A percentile compares a stretch with the other conserved stretches of the same genome.
phyloP scores from a whole-genome alignment of 1,140 invertebrate genomes.

The Danaus melanippus region DNA sequence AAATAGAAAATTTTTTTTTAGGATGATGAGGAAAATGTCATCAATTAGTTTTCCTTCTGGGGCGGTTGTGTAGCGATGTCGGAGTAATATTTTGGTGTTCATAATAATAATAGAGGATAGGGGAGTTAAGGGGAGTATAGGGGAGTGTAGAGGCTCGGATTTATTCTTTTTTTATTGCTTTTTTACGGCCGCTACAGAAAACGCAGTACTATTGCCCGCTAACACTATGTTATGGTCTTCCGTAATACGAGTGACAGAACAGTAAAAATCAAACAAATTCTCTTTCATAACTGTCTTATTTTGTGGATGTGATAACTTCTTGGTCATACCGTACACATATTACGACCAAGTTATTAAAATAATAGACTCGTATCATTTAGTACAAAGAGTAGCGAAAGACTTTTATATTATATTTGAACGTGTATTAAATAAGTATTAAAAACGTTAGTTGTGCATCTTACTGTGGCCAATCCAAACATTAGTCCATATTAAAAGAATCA shows the following conservation, averaged over 20 bases:
- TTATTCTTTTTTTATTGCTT: conserved; percentile 67
- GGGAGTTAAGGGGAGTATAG: conserved; percentile 8
- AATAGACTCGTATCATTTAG: too few species aligned
- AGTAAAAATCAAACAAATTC: conserved; percentile 15
- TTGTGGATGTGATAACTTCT: not conserved
- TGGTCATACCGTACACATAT: too few species aligned
- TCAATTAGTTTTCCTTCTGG: conserved; percentile 32
- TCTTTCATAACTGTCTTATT: conserved; percentile 12
- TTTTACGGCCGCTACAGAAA: conserved; percentile 49
- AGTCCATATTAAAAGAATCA: too few species aligned
- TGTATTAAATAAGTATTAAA: too few species aligned
- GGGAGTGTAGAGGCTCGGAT: conserved; percentile 39
- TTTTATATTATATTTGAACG: too few species aligned
- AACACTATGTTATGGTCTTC: conserved; percentile 43
- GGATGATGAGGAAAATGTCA: conserved; percentile 21
- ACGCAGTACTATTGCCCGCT: conserved; percentile 26
- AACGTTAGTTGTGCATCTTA: too few species aligned
- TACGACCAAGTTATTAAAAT: too few species aligned
- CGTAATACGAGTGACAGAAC: conserved; percentile 14
- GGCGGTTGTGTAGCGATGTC: conserved; percentile 15
- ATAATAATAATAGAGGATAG: conserved; percentile 53
- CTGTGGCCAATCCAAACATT: too few species aligned
- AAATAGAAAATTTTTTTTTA: not conserved
- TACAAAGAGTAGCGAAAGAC: too few species aligned
- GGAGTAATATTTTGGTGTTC: conserved; percentile 49